Percentiles rank a stretch among this genome's conserved stretches.
phyloP scores from a whole-genome alignment of 2,888 invertebrate genomes.

The Dioctria rufipes region DNA sequence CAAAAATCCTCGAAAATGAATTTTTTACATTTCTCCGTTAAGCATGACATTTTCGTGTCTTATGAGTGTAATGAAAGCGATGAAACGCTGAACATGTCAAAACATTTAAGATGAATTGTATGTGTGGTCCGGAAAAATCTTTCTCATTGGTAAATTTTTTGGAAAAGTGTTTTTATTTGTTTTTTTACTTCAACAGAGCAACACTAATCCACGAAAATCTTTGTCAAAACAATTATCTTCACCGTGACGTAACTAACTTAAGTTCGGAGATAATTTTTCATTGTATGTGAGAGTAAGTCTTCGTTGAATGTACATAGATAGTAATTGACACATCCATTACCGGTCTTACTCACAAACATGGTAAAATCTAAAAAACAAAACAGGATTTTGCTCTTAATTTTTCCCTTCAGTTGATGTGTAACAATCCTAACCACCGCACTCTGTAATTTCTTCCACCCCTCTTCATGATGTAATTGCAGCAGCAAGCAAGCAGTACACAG shows the following conservation, averaged over 20 bases:
- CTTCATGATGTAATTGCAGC: conserved; percentile 24
- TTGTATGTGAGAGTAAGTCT: neutral
- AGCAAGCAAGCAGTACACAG: neutral
- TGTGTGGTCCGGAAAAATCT: conserved; percentile 10
- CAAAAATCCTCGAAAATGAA: conserved; percentile 35
- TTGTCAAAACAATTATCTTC: too few relatives aligned
- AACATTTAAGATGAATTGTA: neutral
- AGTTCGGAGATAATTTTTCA: too few relatives aligned
- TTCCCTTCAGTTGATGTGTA: conserved; percentile 7
- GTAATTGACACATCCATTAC: conserved; percentile 43
- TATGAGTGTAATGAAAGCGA: conserved; percentile 13
- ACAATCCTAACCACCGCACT: conserved; percentile 22
- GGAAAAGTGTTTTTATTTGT: neutral
- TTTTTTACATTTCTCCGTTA: conserved; percentile 10
- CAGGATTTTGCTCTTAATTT: conserved; percentile 55
- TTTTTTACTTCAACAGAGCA: too few relatives aligned
- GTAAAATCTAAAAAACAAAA: conserved; percentile 38
- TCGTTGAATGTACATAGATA: neutral
- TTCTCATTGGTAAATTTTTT: too few relatives aligned
- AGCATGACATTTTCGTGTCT: neutral
- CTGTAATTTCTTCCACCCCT: conserved; percentile 19
- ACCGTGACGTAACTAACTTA: too few relatives aligned
- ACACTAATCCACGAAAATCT: too few relatives aligned
- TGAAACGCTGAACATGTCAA: conserved; percentile 35
- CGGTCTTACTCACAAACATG: conserved; percentile 8